Evolutionary conservation across 2,797 vertebrate species (phyloP).

Genomic region (Anabacerthia variegaticeps): DNA sequence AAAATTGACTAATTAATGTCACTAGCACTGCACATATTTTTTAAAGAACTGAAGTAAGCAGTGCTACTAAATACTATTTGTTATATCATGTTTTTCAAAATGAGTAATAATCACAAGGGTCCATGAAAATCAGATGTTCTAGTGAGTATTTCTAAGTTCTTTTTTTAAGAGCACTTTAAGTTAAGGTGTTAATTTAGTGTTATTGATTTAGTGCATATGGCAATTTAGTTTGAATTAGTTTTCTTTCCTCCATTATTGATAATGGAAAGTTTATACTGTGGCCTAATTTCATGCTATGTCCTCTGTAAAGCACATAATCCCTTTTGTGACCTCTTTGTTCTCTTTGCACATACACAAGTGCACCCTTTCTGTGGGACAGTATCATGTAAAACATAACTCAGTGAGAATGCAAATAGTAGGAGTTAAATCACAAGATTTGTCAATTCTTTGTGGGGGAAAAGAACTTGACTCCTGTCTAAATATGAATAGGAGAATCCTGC

Average conservation of each 20-base stretch:
- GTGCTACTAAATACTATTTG: neutral
- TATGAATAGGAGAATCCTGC: neutral
- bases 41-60: neutral
- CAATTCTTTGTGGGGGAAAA: neutral
- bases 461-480: neutral
- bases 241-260: neutral
- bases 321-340: neutral
- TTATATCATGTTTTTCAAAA: neutral
- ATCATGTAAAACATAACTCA: neutral
- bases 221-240: neutral
- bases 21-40: neutral
- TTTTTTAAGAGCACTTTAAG: neutral
- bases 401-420: neutral
- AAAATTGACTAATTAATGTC: neutral
- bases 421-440: neutral
- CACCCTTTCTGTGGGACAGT: neutral
- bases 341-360: neutral
- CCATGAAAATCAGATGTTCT: neutral
- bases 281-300: neutral
- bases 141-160: neutral
- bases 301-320: neutral
- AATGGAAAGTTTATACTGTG: neutral
- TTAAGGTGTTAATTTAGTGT: neutral
- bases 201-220: neutral
- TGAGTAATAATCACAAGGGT: neutral